These are phyloP conservation scores for Onychomys leucogaster DNA, from an alignment of 2,797 vertebrate genomes.

Conservation along the genomic window DNA sequence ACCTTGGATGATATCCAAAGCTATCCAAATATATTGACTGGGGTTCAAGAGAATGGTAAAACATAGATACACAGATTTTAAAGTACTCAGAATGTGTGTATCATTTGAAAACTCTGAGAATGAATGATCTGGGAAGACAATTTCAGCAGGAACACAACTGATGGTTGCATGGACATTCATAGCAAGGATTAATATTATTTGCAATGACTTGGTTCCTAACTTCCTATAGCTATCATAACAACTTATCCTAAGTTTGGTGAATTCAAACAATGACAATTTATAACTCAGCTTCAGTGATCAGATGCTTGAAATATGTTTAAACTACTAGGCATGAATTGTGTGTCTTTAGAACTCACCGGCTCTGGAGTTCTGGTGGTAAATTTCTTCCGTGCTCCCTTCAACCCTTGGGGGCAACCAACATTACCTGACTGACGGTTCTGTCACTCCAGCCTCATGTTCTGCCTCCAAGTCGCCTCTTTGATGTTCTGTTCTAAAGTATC, in stretches of 20 bases:
- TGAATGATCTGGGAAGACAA: not conserved
- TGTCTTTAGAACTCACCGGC: not conserved
- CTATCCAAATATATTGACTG: not conserved
- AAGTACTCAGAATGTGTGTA: not conserved
- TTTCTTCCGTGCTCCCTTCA: not conserved
- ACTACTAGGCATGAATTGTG: not conserved
- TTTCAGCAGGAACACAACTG: not conserved
- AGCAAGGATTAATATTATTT: not conserved
- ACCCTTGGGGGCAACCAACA: not conserved
- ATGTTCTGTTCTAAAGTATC: not conserved
- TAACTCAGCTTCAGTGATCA: not conserved
- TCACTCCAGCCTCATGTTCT: not conserved
- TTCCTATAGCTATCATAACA: not conserved
- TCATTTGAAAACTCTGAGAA: not conserved
- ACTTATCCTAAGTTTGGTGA: not conserved
- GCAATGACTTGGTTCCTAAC: not conserved
- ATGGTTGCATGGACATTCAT: not conserved
- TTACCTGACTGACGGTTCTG: not conserved
- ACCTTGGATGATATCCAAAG: not conserved
- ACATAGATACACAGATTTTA: not conserved
- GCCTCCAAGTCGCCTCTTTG: not conserved
- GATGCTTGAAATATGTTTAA: not conserved
- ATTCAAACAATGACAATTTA: constrained; percentile 1
- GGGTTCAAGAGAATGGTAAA: not conserved
- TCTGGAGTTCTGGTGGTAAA: not conserved